Evolutionary conservation across 2,888 invertebrate species (phyloP).

Genomic region (Lymantria dispar): DNA sequence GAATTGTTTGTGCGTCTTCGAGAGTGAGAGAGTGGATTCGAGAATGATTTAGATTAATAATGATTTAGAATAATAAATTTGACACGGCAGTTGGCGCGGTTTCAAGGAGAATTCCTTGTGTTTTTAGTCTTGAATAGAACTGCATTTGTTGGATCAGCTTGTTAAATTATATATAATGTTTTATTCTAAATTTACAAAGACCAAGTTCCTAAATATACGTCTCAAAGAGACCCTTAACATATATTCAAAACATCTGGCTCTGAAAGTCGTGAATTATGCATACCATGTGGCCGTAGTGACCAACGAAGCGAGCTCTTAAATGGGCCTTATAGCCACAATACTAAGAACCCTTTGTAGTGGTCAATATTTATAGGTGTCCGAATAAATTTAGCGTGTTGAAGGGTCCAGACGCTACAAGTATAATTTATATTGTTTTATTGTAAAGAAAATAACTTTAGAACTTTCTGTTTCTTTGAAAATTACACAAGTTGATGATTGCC

Average conservation of each 20-base stretch:
- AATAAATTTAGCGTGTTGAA: slow-evolving; percentile 48
- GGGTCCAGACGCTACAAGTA: slow-evolving; percentile 9
- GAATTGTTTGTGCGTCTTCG: no score
- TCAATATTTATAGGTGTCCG: slow-evolving; percentile 62
- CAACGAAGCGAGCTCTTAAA: slow-evolving; percentile 54
- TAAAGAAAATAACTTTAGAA: neutral
- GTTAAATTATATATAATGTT: no score
- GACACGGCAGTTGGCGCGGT: no score
- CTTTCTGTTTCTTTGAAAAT: slow-evolving; percentile 34
- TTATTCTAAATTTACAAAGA: neutral
- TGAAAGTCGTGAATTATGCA: slow-evolving; percentile 57
- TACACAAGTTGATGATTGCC: slow-evolving; percentile 34
- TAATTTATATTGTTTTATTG: slow-evolving; percentile 16
- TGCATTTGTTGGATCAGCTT: no score
- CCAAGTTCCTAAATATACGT: slow-evolving; percentile 10
- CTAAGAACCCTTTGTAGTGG: slow-evolving; percentile 53
- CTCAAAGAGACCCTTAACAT: slow-evolving; percentile 24
- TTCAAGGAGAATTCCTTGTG: no score
- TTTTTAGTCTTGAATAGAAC: no score
- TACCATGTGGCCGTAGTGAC: slow-evolving; percentile 40
- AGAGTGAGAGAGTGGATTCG: no score
- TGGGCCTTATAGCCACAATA: slow-evolving; percentile 50
- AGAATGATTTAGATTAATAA: no score
- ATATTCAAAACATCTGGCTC: slow-evolving; percentile 28
- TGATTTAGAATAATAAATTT: no score